Conservation (phyloP, 2,113 vertebrate genomes). For the Cercocebus atys region DNA sequence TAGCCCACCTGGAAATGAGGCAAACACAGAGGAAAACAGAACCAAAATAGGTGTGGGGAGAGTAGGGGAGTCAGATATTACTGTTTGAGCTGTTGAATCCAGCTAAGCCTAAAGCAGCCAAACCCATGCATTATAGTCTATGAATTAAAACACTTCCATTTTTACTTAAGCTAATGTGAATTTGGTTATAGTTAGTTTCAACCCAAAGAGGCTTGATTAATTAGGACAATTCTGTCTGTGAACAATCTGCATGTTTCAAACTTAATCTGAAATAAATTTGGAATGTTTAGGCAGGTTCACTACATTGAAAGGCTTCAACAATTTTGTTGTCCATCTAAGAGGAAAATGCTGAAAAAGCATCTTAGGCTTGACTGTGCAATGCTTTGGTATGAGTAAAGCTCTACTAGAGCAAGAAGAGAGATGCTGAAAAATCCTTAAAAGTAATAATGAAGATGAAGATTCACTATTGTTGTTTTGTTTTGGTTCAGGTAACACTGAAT, state of each 20-base stretch:
- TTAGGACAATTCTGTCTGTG: background rate
- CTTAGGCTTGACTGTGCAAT: background rate
- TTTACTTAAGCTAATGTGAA: background rate
- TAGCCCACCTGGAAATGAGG: background rate
- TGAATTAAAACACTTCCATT: background rate
- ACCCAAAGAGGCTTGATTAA: background rate
- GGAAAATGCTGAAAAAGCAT: background rate
- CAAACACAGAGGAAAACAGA: background rate
- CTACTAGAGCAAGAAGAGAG: background rate
- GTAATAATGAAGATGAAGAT: background rate
- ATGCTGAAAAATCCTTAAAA: background rate
- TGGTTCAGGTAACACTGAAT: background rate
- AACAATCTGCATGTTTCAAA: background rate
- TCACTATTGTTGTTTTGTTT: slow-evolving; percentile 32
- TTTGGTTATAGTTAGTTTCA: slow-evolving; percentile 24
- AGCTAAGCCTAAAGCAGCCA: background rate
- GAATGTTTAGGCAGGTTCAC: background rate
- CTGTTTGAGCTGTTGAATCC: background rate
- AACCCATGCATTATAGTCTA: background rate
- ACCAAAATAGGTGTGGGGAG: background rate
- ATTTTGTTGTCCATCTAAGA: background rate
- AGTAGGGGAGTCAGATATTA: background rate
- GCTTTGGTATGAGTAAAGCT: background rate
- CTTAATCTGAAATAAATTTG: slow-evolving; percentile 28
- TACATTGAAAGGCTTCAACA: slow-evolving; percentile 9